These are phyloP conservation scores for Aphidius gifuensis DNA, from an alignment of 1,140 invertebrate genomes.

Conservation along the genomic window DNA sequence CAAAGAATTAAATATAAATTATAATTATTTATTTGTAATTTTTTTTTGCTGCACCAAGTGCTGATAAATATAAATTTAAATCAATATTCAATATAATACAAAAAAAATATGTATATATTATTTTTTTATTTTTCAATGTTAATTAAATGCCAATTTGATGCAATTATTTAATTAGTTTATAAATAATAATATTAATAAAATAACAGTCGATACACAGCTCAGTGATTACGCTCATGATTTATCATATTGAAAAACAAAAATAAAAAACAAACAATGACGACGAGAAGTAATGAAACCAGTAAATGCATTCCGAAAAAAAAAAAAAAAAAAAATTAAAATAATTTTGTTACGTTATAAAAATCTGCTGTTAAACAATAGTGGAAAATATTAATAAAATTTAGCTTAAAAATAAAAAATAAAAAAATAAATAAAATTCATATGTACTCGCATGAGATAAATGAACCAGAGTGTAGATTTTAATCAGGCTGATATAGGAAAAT, in stretches of 20 bases:
- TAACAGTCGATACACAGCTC: slow-evolving; percentile 2
- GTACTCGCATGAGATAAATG: slow-evolving; percentile 17
- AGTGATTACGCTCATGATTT: slow-evolving; percentile 1
- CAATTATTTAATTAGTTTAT: slow-evolving; percentile 18
- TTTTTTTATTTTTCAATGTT: neutral
- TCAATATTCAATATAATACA: neutral
- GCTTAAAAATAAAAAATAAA: slow-evolving; percentile 5
- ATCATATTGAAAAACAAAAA: slow-evolving; percentile 14
- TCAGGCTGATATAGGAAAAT: slow-evolving; percentile 23
- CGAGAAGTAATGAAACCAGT: slow-evolving; percentile 12
- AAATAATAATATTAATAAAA: slow-evolving; percentile 14
- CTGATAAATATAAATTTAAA: neutral
- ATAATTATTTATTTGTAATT: slow-evolving; percentile 7
- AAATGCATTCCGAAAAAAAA: slow-evolving; percentile 26
- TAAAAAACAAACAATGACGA: slow-evolving; percentile 18
- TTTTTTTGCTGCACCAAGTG: slow-evolving; percentile 6
- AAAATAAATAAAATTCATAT: slow-evolving; percentile 6
- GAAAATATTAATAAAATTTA: slow-evolving; percentile 9
- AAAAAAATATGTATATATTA: neutral
- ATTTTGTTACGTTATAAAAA: slow-evolving; percentile 27
- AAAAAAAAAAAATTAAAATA: slow-evolving; percentile 19
- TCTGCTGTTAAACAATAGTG: slow-evolving; percentile 23
- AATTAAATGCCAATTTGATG: no score
- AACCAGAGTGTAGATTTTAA: slow-evolving; percentile 19
- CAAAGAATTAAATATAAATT: neutral